Evolutionary conservation across 2,888 invertebrate species (phyloP).

Genomic region (Cantharis lateralis): DNA sequence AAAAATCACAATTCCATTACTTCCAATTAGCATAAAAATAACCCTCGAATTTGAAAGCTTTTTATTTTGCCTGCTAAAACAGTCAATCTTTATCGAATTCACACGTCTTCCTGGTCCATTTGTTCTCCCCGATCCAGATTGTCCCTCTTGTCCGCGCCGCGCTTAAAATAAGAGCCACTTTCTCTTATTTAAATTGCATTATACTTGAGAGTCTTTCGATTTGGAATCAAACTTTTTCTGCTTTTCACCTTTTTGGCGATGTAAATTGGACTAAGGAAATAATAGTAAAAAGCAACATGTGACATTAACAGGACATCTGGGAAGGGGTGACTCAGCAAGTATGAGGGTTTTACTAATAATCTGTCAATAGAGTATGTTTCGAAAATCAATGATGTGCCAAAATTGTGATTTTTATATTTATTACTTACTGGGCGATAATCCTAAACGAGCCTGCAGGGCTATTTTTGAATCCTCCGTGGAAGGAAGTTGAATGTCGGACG

Average conservation of each 20-base stretch:
- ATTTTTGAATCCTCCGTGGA: slow-evolving; percentile 56
- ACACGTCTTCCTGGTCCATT: slow-evolving; percentile 53
- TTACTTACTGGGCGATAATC: slow-evolving; percentile 57
- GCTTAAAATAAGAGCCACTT: slow-evolving; percentile 47
- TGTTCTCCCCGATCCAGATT: slow-evolving; percentile 49
- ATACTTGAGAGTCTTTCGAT: slow-evolving; percentile 46
- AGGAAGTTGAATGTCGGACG: slow-evolving; percentile 53
- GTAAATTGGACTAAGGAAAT: slow-evolving; percentile 14
- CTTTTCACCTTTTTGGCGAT: background rate
- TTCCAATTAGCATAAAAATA: background rate
- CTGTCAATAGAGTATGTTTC: slow-evolving; percentile 51
- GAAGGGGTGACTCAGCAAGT: slow-evolving; percentile 54
- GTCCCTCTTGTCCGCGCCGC: slow-evolving; percentile 43
- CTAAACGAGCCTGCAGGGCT: slow-evolving; percentile 55
- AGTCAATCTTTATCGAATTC: slow-evolving; percentile 53
- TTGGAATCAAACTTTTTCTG: slow-evolving; percentile 33
- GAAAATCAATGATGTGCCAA: slow-evolving; percentile 49
- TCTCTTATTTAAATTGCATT: slow-evolving; percentile 58
- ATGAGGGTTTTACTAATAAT: slow-evolving; percentile 48
- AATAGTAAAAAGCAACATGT: slow-evolving; percentile 44
- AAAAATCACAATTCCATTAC: background rate
- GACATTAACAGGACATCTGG: slow-evolving; percentile 46
- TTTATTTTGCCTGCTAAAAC: slow-evolving; percentile 30
- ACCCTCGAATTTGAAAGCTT: background rate
- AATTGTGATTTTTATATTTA: slow-evolving; percentile 31